phyloP scores from a whole-genome alignment of 1,140 invertebrate species.

The Drosophila setifemur region DNA sequence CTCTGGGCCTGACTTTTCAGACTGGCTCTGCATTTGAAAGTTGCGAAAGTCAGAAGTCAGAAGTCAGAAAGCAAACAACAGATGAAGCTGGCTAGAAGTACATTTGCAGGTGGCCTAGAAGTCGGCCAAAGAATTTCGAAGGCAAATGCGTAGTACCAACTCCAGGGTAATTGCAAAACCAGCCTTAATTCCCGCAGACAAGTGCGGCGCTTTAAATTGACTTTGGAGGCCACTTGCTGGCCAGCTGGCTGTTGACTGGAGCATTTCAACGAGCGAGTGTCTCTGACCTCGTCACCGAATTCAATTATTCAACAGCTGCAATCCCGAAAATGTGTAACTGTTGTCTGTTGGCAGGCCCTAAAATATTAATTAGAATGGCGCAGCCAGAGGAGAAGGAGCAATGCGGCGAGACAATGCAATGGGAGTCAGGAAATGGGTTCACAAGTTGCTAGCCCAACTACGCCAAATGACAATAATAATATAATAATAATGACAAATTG shows the following conservation, averaged over 20 bases:
- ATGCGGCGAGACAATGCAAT: no score
- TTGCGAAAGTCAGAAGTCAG: slow-evolving; percentile 1
- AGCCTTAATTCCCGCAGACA: slow-evolving; percentile 43
- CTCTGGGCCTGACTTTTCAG: background rate
- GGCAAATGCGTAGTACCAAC: background rate
- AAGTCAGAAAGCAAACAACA: slow-evolving; percentile 2
- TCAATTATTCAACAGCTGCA: slow-evolving; percentile 69
- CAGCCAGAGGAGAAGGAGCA: slow-evolving; percentile 29
- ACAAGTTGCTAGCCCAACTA: slow-evolving; percentile 34
- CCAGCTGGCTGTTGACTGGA: slow-evolving; percentile 28
- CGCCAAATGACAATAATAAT: slow-evolving; percentile 21
- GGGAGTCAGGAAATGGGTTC: slow-evolving; percentile 6
- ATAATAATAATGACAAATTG: no score
- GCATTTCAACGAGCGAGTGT: slow-evolving; percentile 8
- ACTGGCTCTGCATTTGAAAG: background rate
- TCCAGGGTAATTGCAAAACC: slow-evolving; percentile 35
- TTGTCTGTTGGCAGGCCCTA: slow-evolving; percentile 50
- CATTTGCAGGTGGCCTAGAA: slow-evolving; percentile 3
- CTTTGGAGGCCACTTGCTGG: slow-evolving; percentile 27
- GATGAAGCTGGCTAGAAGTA: background rate
- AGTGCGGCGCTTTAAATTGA: slow-evolving; percentile 43
- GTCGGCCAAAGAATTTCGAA: background rate
- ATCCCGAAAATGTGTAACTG: slow-evolving; percentile 51
- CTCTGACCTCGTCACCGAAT: slow-evolving; percentile 52
- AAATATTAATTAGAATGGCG: slow-evolving; percentile 72